Evolutionary conservation across 2,888 invertebrate genomes (phyloP).

Genomic region (Drosophila picticornis): DNA sequence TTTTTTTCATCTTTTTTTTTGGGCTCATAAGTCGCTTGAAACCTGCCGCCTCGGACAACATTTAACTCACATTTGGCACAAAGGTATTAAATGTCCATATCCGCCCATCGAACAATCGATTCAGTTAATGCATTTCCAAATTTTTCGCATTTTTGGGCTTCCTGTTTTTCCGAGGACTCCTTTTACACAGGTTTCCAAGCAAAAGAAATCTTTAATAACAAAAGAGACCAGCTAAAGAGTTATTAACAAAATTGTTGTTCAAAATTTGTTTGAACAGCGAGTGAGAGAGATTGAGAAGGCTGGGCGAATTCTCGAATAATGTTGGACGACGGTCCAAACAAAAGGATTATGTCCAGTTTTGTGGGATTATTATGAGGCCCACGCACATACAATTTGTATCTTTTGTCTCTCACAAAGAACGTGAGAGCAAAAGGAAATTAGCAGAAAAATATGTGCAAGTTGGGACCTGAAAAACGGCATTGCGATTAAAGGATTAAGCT

Average conservation of each 20-base stretch:
- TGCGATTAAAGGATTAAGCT: constrained; percentile 76
- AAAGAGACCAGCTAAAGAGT: constrained; percentile 57
- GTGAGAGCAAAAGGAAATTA: constrained; percentile 59
- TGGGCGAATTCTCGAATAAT: constrained; percentile 57
- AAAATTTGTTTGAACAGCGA: constrained; percentile 33
- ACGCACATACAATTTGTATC: constrained; percentile 47
- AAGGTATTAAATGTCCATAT: constrained; percentile 78
- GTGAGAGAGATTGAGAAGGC: constrained; percentile 21
- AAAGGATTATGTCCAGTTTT: constrained; percentile 78
- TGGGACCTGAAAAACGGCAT: constrained; percentile 36
- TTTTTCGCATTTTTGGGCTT: constrained; percentile 29
- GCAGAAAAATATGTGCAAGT: constrained; percentile 65
- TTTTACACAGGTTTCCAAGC: constrained; percentile 43
- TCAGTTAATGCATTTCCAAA: constrained; percentile 53
- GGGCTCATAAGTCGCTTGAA: constrained; percentile 41
- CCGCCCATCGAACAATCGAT: constrained; percentile 74
- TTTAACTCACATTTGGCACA: constrained; percentile 71
- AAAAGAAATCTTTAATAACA: constrained; percentile 15
- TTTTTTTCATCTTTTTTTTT: not conserved
- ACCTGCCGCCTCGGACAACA: constrained; percentile 46
- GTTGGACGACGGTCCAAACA: constrained; percentile 63
- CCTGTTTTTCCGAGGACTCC: constrained; percentile 33
- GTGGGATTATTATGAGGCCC: constrained; percentile 72
- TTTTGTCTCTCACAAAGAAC: constrained; percentile 49
- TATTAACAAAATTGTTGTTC: constrained; percentile 61